A percentile compares a stretch with the other conserved stretches of the same genome.
These are phyloP conservation scores for Villa cingulata DNA, from an alignment of 2,888 invertebrate species.

Conservation along the genomic window DNA sequence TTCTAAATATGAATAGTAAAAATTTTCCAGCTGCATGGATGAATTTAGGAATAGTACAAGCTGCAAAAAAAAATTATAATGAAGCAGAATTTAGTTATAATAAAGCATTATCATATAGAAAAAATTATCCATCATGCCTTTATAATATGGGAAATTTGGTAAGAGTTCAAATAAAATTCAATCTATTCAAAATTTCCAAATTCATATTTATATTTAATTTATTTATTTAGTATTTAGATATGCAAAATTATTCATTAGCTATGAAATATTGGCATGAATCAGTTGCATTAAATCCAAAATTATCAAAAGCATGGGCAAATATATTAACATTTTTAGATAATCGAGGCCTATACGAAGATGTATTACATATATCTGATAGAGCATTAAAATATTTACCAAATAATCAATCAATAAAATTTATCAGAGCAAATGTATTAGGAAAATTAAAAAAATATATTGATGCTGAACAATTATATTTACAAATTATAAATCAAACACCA, in stretches of 20 bases:
- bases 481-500: slow-evolving; percentile 55
- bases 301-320: slow-evolving; percentile 85
- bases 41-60: slow-evolving; percentile 90
- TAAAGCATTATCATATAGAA: slow-evolving; percentile 61
- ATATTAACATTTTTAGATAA: slow-evolving; percentile 73
- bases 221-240: slow-evolving; percentile 60
- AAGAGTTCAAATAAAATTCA: slow-evolving; percentile 16
- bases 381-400: slow-evolving; percentile 59
- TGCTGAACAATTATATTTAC: slow-evolving; percentile 69
- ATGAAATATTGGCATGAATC: slow-evolving; percentile 71
- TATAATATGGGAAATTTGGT: slow-evolving; percentile 94
- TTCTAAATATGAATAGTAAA: slow-evolving; percentile 39
- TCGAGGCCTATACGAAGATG: slow-evolving; percentile 53
- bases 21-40: slow-evolving; percentile 96
- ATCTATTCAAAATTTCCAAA: neutral
- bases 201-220: neutral
- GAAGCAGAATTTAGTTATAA: slow-evolving; percentile 69
- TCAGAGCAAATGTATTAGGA: slow-evolving; percentile 77
- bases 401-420: slow-evolving; percentile 68
- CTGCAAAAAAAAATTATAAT: slow-evolving; percentile 51
- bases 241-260: slow-evolving; percentile 58
- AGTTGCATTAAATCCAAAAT: slow-evolving; percentile 58
- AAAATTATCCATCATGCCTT: slow-evolving; percentile 78
- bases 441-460: slow-evolving; percentile 61
- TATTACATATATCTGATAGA: slow-evolving; percentile 52